Evolutionary conservation across 1,140 invertebrate genomes (phyloP), one percentile per base, ranked within the genome.

Genomic region (Caenorhabditis briggsae): DNA sequence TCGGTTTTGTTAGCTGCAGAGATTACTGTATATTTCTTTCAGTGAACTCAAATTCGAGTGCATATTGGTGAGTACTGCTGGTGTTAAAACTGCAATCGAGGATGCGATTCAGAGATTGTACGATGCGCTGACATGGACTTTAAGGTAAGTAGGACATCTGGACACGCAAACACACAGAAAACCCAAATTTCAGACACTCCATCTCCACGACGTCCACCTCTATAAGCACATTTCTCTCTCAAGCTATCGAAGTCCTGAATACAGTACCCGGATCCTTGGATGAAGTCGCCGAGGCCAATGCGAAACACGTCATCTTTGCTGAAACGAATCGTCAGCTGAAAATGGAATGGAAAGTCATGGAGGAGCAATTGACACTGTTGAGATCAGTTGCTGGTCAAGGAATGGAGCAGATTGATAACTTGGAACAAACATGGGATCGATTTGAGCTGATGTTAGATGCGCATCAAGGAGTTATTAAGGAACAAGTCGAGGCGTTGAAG

Each of bases 71-170:
- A 95, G 94, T 86, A 95, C 95, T 48, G 93, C 93, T 58, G 95
- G 95, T 2, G 94, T 96, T 0, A 94, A 97, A 84, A 95, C 95
- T 18, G 96, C 97, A 89, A 95, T 99, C 46, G 97, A 99, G 93
- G 95, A 96, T 8, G 95, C 97, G 50, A 96, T 97, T 85, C 94
- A 96, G 83, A 95, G 95, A 74, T 95, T 97, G 89, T 98, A 97
- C 96, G 96, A 97, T 91, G 95, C 95, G 16, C 93, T 99, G 64
- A 94, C 95, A 14, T 95, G 95, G 58, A 95, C 96, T 23, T 93
- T 99, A 59, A 95, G 96, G 85, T 94, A n/a, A n/a, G n/a, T 94
- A 33, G 33, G 33, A 33, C 33, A 33, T 33, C 33, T 33, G 33
- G 33, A 33, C 33, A 33, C 33, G 3, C 33, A 33, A 2, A 11